Evolutionary conservation across 92 coral and sea anemone genomes (phyloP), one percentile per base, ranked within the genome.

Genomic region (Virgularia gustaviana): DNA sequence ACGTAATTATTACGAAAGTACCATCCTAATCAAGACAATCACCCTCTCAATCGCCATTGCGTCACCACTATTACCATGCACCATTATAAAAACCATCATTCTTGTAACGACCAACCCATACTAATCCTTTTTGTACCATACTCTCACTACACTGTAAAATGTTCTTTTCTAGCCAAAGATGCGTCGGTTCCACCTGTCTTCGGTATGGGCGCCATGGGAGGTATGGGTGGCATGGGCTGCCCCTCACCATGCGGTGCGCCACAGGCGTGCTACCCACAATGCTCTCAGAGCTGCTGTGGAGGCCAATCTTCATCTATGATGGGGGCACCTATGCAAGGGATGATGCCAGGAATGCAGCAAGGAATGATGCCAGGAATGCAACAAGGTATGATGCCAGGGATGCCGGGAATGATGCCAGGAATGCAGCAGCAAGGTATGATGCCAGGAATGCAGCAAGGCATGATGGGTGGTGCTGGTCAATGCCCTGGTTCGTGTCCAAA

Each of bases 401-500:
- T 55, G 9, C 62, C 62, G 0, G n/a, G n/a, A n/a, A n/a, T n/a
- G n/a, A 55, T 55, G 62, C 18, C 62, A 27, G 62, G 62, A 27
- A 1, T 19, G 6, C 2, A 13, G 6, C 27, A 27, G 62, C 62
- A 33, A 9, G 9, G 27, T 19, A 33, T 37, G 23, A 33, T 31
- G 24, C 4, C 62, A 2, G 5, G 6, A 6, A 15, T 4, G 24
- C 24, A 3, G 8, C 9, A 11, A 29, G 44, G 27, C 7, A 32
- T 60, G 66, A 36, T 36, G 31, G 66, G 66, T 29, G 66, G 66
- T 7, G 61, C 36, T 49, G 54, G 57, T 2, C 75, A 68, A 49
- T 68, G 75, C 24, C 75, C 75, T 9, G 61, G 75, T 12, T 55
- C 53, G 45, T 68, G 75, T 27, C 61, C 75, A 20, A 32, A 41